These are phyloP conservation scores for Lagria hirta DNA, from an alignment of 2,888 invertebrate species.

Conservation along the genomic window DNA sequence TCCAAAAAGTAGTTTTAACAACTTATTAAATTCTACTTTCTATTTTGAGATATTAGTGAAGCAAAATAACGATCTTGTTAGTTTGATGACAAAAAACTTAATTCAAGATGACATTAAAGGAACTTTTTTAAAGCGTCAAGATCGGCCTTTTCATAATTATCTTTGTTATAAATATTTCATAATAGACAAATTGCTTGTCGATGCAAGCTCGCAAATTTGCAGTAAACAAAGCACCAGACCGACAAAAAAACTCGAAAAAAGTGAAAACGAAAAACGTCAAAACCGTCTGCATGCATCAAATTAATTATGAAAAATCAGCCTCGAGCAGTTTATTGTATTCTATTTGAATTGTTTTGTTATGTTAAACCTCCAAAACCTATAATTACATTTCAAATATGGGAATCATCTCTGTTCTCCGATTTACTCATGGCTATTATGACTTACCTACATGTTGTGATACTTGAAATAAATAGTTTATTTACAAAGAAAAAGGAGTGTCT, in stretches of 20 bases:
- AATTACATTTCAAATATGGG: slow-evolving; percentile 15
- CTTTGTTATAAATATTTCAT: no score
- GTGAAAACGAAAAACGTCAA: slow-evolving; percentile 3
- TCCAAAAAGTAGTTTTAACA: no score
- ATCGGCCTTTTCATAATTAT: no score
- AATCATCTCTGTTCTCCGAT: slow-evolving; percentile 4
- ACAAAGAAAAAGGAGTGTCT: slow-evolving; percentile 23
- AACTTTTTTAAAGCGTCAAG: no score
- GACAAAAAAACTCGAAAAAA: background rate
- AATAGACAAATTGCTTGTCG: no score
- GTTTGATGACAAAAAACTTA: no score
- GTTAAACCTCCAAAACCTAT: slow-evolving; percentile 5
- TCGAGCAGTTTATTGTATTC: slow-evolving; percentile 9
- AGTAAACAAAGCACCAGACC: no score
- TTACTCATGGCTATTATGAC: slow-evolving; percentile 12
- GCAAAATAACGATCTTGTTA: no score
- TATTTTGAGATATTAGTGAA: no score
- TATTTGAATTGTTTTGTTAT: slow-evolving; percentile 11
- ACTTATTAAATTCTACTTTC: no score
- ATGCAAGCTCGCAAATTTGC: no score
- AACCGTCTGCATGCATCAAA: slow-evolving; percentile 2
- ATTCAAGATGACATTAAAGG: no score
- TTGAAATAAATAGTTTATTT: slow-evolving; percentile 20
- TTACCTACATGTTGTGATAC: slow-evolving; percentile 19
- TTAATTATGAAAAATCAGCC: slow-evolving; percentile 10